A percentile compares a stretch with the other conserved stretches of the same genome.
Evolutionary conservation across 2,113 vertebrate genomes (phyloP).

Genomic region (Hypanus sabinus): DNA sequence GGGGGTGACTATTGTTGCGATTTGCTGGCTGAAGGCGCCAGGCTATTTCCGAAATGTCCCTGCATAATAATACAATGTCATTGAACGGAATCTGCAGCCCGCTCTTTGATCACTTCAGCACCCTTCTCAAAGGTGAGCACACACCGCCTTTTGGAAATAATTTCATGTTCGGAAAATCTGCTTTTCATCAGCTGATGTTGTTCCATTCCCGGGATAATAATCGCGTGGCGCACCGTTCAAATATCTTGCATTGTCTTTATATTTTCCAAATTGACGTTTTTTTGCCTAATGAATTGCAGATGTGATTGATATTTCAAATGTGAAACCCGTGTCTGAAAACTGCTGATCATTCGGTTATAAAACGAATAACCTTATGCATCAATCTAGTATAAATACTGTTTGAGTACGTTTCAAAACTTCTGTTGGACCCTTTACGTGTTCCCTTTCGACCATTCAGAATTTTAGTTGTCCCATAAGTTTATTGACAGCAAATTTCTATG

Average conservation of each 20-base stretch:
- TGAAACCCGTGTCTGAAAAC: neutral
- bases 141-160: constrained; percentile 24
- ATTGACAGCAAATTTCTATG: constrained; percentile 24
- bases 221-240: too few species aligned
- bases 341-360: neutral
- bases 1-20: neutral
- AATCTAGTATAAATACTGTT: neutral
- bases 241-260: neutral
- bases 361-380: neutral
- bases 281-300: neutral
- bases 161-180: neutral
- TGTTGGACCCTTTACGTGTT: neutral
- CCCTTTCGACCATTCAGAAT: neutral
- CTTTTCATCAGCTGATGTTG: neutral
- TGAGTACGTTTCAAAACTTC: neutral
- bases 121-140: constrained; percentile 17
- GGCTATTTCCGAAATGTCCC: constrained; percentile 48
- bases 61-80: constrained; percentile 52
- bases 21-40: constrained; percentile 35
- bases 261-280: neutral
- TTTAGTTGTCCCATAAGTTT: neutral
- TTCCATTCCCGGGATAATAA: neutral
- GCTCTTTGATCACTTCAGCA: constrained; percentile 48
- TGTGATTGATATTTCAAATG: neutral
- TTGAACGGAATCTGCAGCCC: constrained; percentile 26